These are phyloP conservation scores for Machaerirhynchus nigripectus DNA, from an alignment of 2,113 vertebrate genomes.

Conservation along the genomic window DNA sequence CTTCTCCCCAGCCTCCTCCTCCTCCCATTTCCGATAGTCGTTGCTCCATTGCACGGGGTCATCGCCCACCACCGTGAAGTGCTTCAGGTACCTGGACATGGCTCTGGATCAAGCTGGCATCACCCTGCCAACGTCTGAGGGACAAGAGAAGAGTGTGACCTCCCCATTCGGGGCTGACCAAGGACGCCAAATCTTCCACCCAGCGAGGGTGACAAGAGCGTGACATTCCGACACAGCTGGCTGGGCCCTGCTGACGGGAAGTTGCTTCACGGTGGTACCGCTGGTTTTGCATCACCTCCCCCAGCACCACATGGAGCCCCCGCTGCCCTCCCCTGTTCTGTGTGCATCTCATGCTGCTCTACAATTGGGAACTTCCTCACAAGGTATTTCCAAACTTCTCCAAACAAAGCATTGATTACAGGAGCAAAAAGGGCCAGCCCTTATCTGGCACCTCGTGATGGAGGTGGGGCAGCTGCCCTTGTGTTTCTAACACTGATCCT, in stretches of 20 bases:
- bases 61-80: conserved; percentile 90
- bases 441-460: neutral
- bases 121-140: neutral
- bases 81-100: conserved; percentile 87
- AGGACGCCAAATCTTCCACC: neutral
- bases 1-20: conserved; percentile 70
- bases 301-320: rapidly evolving
- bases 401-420: neutral
- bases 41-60: conserved; percentile 71
- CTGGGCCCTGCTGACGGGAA: conserved; percentile 13
- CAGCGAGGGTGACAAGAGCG: neutral
- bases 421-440: neutral
- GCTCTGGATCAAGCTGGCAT: conserved; percentile 38
- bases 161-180: rapidly evolving
- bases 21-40: conserved; percentile 68
- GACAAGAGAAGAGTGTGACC: neutral
- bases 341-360: neutral
- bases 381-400: neutral
- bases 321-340: rapidly evolving
- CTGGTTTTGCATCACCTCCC: conserved; percentile 36
- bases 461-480: neutral
- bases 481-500: neutral
- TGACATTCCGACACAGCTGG: neutral
- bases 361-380: neutral
- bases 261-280: neutral